phyloP scores from a whole-genome alignment of 1,140 invertebrate species.

The Apis cerana region DNA sequence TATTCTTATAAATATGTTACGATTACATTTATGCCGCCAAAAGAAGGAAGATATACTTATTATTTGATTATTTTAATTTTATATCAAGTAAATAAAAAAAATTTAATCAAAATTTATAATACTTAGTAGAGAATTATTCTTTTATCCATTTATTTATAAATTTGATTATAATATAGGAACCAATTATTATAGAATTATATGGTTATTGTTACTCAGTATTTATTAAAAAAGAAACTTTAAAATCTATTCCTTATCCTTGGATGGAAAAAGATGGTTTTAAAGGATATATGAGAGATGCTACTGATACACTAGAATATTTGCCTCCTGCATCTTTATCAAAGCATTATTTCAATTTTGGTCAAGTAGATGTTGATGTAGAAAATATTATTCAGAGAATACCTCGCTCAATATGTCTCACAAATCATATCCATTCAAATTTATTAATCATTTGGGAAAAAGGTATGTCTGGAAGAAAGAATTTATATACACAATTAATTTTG shows the following conservation, averaged over 20 bases:
- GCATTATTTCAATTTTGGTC: constrained; percentile 68
- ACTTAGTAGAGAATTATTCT: not conserved
- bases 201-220: constrained; percentile 50
- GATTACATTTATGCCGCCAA: constrained; percentile 61
- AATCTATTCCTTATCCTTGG: constrained; percentile 31
- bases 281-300: constrained; percentile 65
- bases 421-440: constrained; percentile 60
- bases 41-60: constrained; percentile 58
- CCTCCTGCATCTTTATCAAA: constrained; percentile 64
- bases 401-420: constrained; percentile 65
- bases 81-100: constrained; percentile 63
- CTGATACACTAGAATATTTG: constrained; percentile 31
- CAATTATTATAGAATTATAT: constrained; percentile 71
- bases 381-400: constrained; percentile 42
- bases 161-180: constrained; percentile 59
- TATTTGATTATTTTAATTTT: constrained; percentile 66
- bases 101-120: not conserved
- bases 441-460: constrained; percentile 66
- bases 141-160: not conserved
- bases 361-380: constrained; percentile 30
- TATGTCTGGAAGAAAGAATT: constrained; percentile 63
- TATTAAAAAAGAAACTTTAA: constrained; percentile 1
- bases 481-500: constrained; percentile 1
- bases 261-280: constrained; percentile 56
- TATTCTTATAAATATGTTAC: constrained; percentile 57